Base-by-base conservation (phyloP, 2,797 vertebrate species). In the Pyrocephalus nanus region DNA sequence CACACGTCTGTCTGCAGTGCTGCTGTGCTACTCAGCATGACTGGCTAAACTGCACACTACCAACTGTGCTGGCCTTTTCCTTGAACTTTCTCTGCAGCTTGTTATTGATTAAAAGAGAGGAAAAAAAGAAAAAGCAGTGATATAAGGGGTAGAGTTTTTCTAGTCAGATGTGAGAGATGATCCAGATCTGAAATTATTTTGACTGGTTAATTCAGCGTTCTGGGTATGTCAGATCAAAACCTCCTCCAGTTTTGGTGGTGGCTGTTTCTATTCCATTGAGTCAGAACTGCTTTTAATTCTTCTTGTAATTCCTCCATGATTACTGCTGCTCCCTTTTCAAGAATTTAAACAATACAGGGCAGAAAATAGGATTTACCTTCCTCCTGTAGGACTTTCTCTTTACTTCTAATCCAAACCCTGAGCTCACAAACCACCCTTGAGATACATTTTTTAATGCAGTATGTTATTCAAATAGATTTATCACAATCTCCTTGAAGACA, bases 41-140 rank as follows among this genome's bases (percentile, higher is more conserved):
- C 21, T 8, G 12, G 10, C n/a, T 76, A 2, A 2, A 17, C 29
- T 42, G 21, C 5, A 2, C 8, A 0, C 45, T 67, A 23, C 16
- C 50, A 54, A 51, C 15, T 6, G 0, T 58, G 11, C 30, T 84
- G 62, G 18, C 3, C 1, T 84, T 94, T 81, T 23, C 67, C 15
- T 66, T 1, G 5, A 27, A 71, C 21, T 61, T 93, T 60, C 43
- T 53, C 43, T 45, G 47, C 51, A 77, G n/a, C 32, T 92, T 48
- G 17, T 6, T 51, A 72, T 40, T 7, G 9, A 65, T 67, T 80
- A 40, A 89, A 89, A 19, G 2, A 18, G 15, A 58, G 10, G 4
- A 9, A 13, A 7, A 7, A 45, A 30, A 54, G 12, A 48, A 57
- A 25, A 15, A 30, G 4, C 12, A 32, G 2, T 21, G 2, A 32